Base-by-base conservation (phyloP, 2,113 vertebrate genomes). In the Anhinga rufa region DNA sequence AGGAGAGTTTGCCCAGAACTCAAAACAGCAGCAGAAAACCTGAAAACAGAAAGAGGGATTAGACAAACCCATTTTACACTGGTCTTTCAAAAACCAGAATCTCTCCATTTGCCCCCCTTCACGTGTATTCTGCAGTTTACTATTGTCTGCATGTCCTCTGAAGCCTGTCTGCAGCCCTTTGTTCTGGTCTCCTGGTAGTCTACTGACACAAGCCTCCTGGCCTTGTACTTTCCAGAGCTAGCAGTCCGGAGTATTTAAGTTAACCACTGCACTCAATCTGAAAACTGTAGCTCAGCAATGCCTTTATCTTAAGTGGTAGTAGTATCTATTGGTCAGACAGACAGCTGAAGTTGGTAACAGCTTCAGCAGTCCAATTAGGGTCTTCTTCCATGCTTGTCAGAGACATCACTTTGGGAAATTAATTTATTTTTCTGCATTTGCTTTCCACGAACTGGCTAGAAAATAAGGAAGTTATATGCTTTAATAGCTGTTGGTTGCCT, bases 401-500 rank as follows among this genome's bases (percentile, higher is more conserved):
- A 94, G 57, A 72, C 64, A n/a, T 51, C 42, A 69, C 42, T 82
- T 64, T 9, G 24, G 44, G 34, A 80, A 92, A 82, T 44, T 58
- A 2, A 26, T 42, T 32, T 72, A 10, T 64, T 93, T 95, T 58
- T 44, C 66, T 77, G 49, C 34, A 76, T 77, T 82, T 85, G 8
- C 38, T 76, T 85, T 87, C 32, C 84, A 72, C 12, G 25, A 21
- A 16, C 42, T 14, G 65, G 36, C 57, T 95, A 69, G 55, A 52
- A 92, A 94, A 87, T 68, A 89, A 85, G 75, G 68, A 82, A 49
- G 88, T 94, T 25, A 77, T 17, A 15, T 57, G 71, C 40, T 92
- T 78, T 21, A 14, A 60, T 71, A 81, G 79, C 14, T 87, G 44
- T 5, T 80, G 70, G 49, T 80, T 40, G 54, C 36, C 89, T 85